These are phyloP conservation scores for Lasius platythorax DNA, from an alignment of 2,888 invertebrate genomes.

Conservation along the genomic window DNA sequence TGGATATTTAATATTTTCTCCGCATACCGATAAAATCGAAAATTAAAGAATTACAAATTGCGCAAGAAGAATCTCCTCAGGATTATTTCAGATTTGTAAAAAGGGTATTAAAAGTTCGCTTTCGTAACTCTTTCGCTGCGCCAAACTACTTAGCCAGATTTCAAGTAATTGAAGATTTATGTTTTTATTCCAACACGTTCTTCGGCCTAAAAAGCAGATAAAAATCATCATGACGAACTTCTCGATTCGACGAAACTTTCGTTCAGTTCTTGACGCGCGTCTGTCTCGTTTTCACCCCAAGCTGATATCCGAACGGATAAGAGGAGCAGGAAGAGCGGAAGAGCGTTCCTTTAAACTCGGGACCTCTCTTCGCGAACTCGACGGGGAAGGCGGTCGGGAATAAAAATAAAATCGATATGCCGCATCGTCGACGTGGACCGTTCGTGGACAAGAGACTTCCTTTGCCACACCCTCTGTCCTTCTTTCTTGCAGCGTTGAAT, in stretches of 20 bases:
- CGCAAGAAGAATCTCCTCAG: neutral
- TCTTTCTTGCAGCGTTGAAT: conserved; percentile 59
- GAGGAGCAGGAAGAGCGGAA: neutral
- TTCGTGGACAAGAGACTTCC: conserved; percentile 59
- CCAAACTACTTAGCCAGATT: conserved; percentile 15
- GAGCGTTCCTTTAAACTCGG: conserved; percentile 49
- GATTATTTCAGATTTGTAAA: neutral
- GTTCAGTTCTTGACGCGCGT: conserved; percentile 13
- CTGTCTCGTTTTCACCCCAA: conserved; percentile 36
- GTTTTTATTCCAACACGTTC: conserved; percentile 5
- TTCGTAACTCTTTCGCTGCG: neutral
- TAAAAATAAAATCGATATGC: conserved; percentile 84
- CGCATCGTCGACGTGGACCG: conserved; percentile 69
- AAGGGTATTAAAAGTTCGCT: neutral
- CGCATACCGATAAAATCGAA: neutral
- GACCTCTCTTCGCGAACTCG: conserved; percentile 42
- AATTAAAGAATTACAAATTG: neutral
- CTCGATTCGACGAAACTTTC: conserved; percentile 29
- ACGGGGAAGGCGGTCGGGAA: conserved; percentile 41
- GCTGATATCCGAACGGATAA: conserved; percentile 26
- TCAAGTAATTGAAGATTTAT: conserved; percentile 40
- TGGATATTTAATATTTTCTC: neutral
- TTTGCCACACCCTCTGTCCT: conserved; percentile 63
- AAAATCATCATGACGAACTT: conserved; percentile 32
- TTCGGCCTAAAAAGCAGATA: conserved; percentile 20